Evolutionary conservation across 2,888 invertebrate genomes (phyloP), one percentile per base, ranked within the genome.

Genomic region (Drosophila niveifrons): DNA sequence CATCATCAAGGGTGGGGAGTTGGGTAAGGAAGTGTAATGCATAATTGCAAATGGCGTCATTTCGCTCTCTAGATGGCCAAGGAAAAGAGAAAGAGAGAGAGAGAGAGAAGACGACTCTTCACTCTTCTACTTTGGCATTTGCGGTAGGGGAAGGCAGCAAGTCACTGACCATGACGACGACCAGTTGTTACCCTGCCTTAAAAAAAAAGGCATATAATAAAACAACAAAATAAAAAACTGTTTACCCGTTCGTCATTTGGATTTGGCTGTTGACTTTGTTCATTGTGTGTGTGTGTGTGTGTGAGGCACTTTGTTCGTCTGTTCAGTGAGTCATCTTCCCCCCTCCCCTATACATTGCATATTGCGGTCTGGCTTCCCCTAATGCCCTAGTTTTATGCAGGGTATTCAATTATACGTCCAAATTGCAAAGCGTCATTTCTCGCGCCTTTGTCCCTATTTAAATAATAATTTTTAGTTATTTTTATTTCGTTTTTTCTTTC

Each of bases 31-130:
- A 23, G 23, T 23, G 23, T 23, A 39, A 39, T 59, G 61, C 61
- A 62, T 61, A 62, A 59, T 58, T 46, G 36, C n/a, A 44, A 58
- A 46, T 62, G 62, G 36, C 62, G 61, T 62, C 62, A 62, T 11
- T 55, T 31, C 2, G 17, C 3, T n/a, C 10, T 11, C 39, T 39
- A 39, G n/a, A 6, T 39, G 39, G 13, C 15, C 39, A 41, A 41
- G 39, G 13, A 41, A 41, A 15, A 15, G 4, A 39, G 13, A 13
- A 13, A 39, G 13, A 39, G 10, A 7, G 7, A 39, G 13, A 13
- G 7, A 39, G 13, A 39, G 13, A 3, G 15, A 41, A 13, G 39
- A 6, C 6, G 39, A 13, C 15, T 41, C 13, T 15, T 15, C 39
- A 13, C 15, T 41, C 13, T 15, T 15, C 39, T 41, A 15, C 15